phyloP scores from a whole-genome alignment of 2,888 invertebrate genomes.

The Linnaemya tessellans region DNA sequence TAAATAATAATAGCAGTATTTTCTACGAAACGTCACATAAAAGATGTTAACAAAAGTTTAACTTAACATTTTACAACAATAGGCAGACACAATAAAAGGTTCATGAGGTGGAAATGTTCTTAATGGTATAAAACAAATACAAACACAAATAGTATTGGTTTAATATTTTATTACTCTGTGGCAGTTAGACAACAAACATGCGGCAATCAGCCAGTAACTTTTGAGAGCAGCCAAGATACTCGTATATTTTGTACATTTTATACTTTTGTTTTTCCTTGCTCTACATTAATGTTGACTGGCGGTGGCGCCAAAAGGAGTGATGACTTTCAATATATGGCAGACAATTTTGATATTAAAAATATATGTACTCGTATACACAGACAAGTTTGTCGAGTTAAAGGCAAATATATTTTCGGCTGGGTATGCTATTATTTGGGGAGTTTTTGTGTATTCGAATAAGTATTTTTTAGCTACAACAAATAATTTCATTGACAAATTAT shows the following conservation, averaged over 20 bases:
- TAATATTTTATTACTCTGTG: not conserved
- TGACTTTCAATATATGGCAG: conserved; percentile 64
- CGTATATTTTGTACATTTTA: conserved; percentile 22
- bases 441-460: conserved; percentile 1
- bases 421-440: not conserved
- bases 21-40: conserved; percentile 13
- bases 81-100: conserved; percentile 10
- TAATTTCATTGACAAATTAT: conserved; percentile 20
- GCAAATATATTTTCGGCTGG: not conserved
- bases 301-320: conserved; percentile 60
- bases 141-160: not conserved
- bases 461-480: conserved; percentile 5
- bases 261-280: conserved; percentile 45
- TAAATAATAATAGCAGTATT: conserved; percentile 30
- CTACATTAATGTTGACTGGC: conserved; percentile 62
- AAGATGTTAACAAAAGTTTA: not conserved
- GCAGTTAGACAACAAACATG: conserved; percentile 20
- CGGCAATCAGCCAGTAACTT: conserved; percentile 12
- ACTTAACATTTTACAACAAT: not conserved
- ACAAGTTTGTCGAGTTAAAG: not conserved
- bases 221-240: not conserved
- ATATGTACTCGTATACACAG: conserved; percentile 5
- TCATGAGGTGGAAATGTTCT: conserved; percentile 8
- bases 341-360: conserved; percentile 52
- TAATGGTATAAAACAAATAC: conserved; percentile 9